These are phyloP conservation scores for Panonychus citri DNA, from an alignment of 1,140 invertebrate genomes.

Conservation along the genomic window DNA sequence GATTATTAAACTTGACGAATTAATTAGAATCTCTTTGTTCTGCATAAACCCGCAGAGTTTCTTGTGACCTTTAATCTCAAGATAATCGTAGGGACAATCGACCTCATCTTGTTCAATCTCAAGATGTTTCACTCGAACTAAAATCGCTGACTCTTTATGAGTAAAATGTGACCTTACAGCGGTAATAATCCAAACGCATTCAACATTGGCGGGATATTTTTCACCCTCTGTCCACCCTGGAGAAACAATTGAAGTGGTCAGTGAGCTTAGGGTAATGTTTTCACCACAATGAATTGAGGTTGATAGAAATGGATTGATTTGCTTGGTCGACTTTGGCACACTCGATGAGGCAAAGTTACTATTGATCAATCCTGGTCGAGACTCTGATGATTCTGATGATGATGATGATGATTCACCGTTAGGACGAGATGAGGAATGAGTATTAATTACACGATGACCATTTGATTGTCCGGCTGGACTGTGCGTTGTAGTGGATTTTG, in stretches of 20 bases:
- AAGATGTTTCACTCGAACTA: conserved; percentile 9
- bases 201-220: conserved; percentile 12
- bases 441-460: not conserved
- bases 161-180: not conserved
- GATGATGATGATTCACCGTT: not conserved
- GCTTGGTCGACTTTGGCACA: not conserved
- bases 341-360: no score
- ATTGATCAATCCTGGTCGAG: no score
- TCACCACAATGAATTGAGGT: not conserved
- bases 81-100: conserved; percentile 12
- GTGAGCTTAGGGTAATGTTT: not conserved
- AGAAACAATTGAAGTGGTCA: not conserved
- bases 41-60: conserved; percentile 11
- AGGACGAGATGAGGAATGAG: not conserved
- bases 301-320: not conserved
- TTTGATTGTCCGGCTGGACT: no score
- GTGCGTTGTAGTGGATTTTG: not conserved
- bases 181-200: conserved; percentile 13
- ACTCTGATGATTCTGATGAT: not conserved
- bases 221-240: not conserved
- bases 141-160: conserved; percentile 1
- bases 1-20: conserved; percentile 7
- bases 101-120: conserved; percentile 10
- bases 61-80: conserved; percentile 6
- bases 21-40: conserved; percentile 9